Conservation (phyloP, 1,140 invertebrate genomes). For the Halyomorpha halys region DNA sequence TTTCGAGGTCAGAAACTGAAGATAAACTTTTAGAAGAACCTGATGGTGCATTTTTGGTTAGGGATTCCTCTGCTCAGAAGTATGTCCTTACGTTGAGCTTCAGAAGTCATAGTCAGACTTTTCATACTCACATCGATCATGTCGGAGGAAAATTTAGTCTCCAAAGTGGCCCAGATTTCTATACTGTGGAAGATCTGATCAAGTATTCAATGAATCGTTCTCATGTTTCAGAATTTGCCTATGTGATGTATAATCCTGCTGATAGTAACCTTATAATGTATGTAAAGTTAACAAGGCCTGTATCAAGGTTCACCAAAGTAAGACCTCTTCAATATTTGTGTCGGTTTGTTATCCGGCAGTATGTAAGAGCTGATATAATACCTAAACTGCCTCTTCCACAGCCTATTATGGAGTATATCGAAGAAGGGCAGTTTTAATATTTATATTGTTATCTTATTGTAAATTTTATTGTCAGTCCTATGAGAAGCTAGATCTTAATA, state of each 20-base stretch:
- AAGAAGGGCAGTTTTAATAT: constrained; percentile 44
- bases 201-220: constrained; percentile 47
- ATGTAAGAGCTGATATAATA: constrained; percentile 58
- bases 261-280: constrained; percentile 40
- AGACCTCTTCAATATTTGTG: constrained; percentile 63
- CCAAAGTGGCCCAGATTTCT: constrained; percentile 52
- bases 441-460: no score
- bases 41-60: constrained; percentile 66
- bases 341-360: constrained; percentile 63
- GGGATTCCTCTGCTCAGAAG: constrained; percentile 48
- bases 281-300: constrained; percentile 61
- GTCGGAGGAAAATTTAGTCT: constrained; percentile 54
- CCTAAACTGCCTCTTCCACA: constrained; percentile 58
- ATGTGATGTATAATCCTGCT: neutral
- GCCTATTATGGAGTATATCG: constrained; percentile 53
- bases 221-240: neutral
- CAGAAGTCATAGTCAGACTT: constrained; percentile 57
- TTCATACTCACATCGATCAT: constrained; percentile 60
- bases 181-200: constrained; percentile 57
- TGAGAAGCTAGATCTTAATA: neutral
- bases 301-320: constrained; percentile 64
- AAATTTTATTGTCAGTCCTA: neutral
- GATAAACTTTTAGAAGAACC: constrained; percentile 53
- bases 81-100: constrained; percentile 61
- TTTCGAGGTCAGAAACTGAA: constrained; percentile 50